A percentile compares a stretch with the other conserved stretches of the same genome.
Evolutionary conservation across 2,797 vertebrate genomes (phyloP).

Genomic region (Oreortyx pictus): DNA sequence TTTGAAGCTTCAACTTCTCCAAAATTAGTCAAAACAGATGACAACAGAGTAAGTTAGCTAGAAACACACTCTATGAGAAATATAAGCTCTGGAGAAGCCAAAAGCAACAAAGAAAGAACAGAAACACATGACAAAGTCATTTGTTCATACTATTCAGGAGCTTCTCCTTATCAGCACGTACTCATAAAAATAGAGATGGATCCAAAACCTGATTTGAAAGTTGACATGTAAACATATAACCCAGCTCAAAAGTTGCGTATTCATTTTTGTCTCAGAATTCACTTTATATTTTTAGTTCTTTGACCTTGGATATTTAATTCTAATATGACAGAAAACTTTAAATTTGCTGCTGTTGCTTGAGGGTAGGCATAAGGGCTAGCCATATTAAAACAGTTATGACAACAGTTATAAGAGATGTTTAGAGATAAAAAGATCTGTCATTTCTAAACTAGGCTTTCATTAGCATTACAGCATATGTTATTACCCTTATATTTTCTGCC

Average conservation of each 20-base stretch:
- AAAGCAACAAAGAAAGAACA: not conserved
- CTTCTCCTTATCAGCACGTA: not conserved
- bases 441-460: not conserved
- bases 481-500: not conserved
- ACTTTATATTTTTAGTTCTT: not conserved
- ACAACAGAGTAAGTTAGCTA: not conserved
- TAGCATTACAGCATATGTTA: not conserved
- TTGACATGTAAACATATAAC: rapidly evolving
- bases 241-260: not conserved
- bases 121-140: not conserved
- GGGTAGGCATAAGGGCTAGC: not conserved
- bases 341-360: not conserved
- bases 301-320: not conserved
- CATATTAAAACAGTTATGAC: not conserved
- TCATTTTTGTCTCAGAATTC: not conserved
- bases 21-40: not conserved
- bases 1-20: not conserved
- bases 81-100: not conserved
- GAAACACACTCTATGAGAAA: not conserved
- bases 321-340: not conserved
- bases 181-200: not conserved
- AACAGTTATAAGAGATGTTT: not conserved
- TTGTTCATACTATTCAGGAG: not conserved
- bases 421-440: not conserved
- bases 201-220: not conserved